Percentiles rank a stretch among this genome's conserved stretches.
Conservation (phyloP, 2,888 invertebrate genomes). For the Metalampra italica region DNA sequence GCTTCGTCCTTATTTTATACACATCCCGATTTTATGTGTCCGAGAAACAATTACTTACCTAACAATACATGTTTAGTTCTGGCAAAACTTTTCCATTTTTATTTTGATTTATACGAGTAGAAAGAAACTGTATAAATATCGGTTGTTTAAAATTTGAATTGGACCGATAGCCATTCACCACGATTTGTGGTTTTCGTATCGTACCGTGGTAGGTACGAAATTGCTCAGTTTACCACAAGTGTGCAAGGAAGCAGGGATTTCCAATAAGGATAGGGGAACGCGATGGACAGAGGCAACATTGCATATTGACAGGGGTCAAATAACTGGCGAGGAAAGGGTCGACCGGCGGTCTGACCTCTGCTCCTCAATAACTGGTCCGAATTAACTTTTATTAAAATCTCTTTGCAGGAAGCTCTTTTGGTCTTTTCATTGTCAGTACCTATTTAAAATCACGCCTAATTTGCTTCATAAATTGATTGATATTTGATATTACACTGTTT, state of each 20-base stretch:
- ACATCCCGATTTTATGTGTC: neutral
- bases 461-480: neutral
- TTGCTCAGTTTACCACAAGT: conserved; percentile 56
- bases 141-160: conserved; percentile 3
- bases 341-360: conserved; percentile 14
- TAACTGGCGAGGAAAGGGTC: conserved; percentile 38
- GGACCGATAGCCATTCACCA: conserved; percentile 10
- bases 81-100: neutral
- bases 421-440: neutral
- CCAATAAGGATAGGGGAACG: conserved; percentile 54
- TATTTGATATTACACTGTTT: neutral
- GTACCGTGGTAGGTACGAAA: conserved; percentile 41
- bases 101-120: no score
- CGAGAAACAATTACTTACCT: neutral
- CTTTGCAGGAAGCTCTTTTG: no score
- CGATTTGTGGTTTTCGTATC: conserved; percentile 29
- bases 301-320: conserved; percentile 63
- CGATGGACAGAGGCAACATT: conserved; percentile 50
- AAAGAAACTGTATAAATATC: neutral
- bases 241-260: conserved; percentile 46
- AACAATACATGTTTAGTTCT: neutral
- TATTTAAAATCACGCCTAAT: neutral
- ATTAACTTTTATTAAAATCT: neutral
- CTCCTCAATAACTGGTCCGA: neutral
- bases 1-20: neutral